Evolutionary conservation across 2,888 invertebrate genomes (phyloP).

Genomic region (Nezara viridula): DNA sequence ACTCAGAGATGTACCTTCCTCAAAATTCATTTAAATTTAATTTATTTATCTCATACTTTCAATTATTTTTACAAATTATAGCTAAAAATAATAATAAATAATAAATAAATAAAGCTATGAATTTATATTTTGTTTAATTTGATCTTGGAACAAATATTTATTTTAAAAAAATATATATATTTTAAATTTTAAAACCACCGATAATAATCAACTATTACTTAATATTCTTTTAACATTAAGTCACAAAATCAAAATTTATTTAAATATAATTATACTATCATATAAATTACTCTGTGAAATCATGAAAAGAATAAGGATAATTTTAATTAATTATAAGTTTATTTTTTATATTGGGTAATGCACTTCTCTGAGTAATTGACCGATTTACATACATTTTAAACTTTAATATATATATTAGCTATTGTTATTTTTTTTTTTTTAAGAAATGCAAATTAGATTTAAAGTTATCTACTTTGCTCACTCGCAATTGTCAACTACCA

Average conservation of each 20-base stretch:
- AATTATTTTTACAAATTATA: background rate
- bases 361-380: background rate
- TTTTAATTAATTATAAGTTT: too few relatives aligned
- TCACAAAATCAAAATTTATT: too few relatives aligned
- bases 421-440: background rate
- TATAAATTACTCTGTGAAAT: too few relatives aligned
- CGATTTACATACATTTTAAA: background rate
- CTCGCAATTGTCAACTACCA: constrained; percentile 1
- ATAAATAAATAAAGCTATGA: background rate
- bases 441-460: background rate
- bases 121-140: background rate
- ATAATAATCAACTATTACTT: too few relatives aligned
- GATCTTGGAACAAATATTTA: background rate
- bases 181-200: too few relatives aligned
- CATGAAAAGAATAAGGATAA: too few relatives aligned
- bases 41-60: background rate
- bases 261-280: too few relatives aligned
- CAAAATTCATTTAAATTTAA: background rate
- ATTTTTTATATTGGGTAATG: too few relatives aligned
- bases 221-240: too few relatives aligned
- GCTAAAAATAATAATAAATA: too few relatives aligned
- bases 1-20: background rate
- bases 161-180: too few relatives aligned
- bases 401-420: background rate
- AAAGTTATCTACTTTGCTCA: constrained; percentile 40